Evolutionary conservation across 2,113 vertebrate species (phyloP), one percentile per base, ranked within the genome.

Genomic region (Otolemur garnettii): DNA sequence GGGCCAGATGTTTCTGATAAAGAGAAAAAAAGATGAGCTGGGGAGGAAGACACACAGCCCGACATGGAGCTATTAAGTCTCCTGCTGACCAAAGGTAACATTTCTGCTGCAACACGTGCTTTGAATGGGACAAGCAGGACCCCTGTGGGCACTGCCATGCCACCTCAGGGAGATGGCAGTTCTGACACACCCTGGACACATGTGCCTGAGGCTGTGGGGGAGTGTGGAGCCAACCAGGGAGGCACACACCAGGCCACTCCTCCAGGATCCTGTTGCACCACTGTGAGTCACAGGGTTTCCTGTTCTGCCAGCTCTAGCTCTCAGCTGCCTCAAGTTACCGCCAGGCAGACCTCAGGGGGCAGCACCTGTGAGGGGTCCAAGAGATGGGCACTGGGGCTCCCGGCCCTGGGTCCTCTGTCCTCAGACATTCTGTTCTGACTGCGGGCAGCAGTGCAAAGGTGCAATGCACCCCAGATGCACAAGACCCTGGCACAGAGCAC

Each of bases 271-370:
- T 95, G 94, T 81, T 30, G 69, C 92, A 42, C 19, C 0, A 0
- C 45, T 18, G 7, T 98, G 98, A 98, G 91, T 98, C 98, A 98
- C 91, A 92, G 30, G 90, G 55, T 71, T 98, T 99, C 98, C 98
- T 98, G 98, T 98, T 97, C 93, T 74, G 93, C 97, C 96, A 97
- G 97, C 97, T 98, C 97, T 94, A 66, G 11, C 91, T 97, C 91
- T 90, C n/a, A 45, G 74, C 74, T 93, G 94, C 78, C 55, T 59
- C 21, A 13, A 74, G 60, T 95, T 83, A 88, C 89, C 93, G 89
- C 80, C 74, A 84, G 85, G 86, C 42, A 59, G 68, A 86, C 35
- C 33, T 82, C 10, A 21, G 38, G 66, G 22, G 24, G 78, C 24
- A 38, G 74, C 79, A 53, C 66, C 82, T 57, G 30, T 74, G 88